Evolutionary conservation across 2,888 invertebrate species (phyloP).

Genomic region (Congeria kusceri): DNA sequence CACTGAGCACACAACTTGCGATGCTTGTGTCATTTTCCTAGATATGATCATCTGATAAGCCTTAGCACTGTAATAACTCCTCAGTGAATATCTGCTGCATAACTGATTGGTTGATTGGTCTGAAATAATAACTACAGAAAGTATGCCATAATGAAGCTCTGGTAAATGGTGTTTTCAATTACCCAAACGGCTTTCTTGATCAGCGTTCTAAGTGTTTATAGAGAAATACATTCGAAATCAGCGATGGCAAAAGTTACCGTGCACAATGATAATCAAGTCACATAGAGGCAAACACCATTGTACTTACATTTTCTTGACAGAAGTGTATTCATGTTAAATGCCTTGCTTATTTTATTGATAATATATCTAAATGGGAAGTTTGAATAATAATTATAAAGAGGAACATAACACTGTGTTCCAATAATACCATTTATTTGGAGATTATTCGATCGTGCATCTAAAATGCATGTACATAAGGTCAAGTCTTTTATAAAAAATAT

Average conservation of each 20-base stretch:
- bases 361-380: no score
- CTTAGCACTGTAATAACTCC: slow-evolving; percentile 45
- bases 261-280: not conserved
- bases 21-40: slow-evolving; percentile 57
- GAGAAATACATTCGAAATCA: slow-evolving; percentile 28
- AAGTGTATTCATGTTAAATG: no score
- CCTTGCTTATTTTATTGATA: no score
- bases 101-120: slow-evolving; percentile 57
- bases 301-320: no score
- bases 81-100: slow-evolving; percentile 57
- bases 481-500: no score
- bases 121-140: slow-evolving; percentile 30
- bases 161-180: slow-evolving; percentile 52
- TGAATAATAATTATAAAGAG: no score
- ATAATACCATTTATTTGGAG: no score
- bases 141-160: not conserved
- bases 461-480: no score
- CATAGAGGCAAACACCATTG: not conserved
- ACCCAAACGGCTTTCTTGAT: slow-evolving; percentile 38
- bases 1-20: slow-evolving; percentile 27
- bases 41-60: slow-evolving; percentile 63
- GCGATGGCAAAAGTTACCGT: not conserved
- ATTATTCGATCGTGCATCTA: no score
- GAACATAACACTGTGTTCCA: no score
- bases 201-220: slow-evolving; percentile 26